Percentiles rank a stretch among this genome's conserved stretches.
Evolutionary conservation across 2,888 invertebrate species (phyloP).

Genomic region (Drosophila monieri): DNA sequence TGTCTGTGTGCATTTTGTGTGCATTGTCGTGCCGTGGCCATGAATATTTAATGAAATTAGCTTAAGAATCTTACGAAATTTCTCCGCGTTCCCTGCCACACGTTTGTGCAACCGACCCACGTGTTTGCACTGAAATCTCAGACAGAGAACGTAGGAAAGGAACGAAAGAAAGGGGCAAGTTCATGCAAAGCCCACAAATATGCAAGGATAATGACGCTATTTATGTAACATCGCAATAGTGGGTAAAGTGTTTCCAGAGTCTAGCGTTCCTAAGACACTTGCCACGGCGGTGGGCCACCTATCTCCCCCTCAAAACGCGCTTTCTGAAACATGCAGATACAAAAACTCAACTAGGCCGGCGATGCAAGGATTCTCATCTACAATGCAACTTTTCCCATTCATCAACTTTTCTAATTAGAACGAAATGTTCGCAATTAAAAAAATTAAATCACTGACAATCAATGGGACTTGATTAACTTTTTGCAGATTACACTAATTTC

Average conservation of each 20-base stretch:
- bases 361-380: background rate
- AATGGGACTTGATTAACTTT: no score
- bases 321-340: background rate
- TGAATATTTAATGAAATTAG: constrained; percentile 79
- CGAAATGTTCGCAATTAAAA: background rate
- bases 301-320: background rate
- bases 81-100: constrained; percentile 46
- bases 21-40: constrained; percentile 62
- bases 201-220: constrained; percentile 29
- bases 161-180: background rate
- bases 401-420: background rate
- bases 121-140: constrained; percentile 39
- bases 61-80: constrained; percentile 62
- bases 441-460: no score
- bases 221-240: background rate
- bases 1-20: constrained; percentile 14
- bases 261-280: background rate
- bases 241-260: constrained; percentile 7
- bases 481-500: no score
- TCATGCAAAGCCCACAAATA: constrained; percentile 29
- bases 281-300: background rate
- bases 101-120: constrained; percentile 22
- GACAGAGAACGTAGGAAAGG: constrained; percentile 11
- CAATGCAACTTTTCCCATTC: background rate
- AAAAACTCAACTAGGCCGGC: background rate